Evolutionary conservation across 2,797 vertebrate species (phyloP).

Genomic region (Sebastes nivosus): DNA sequence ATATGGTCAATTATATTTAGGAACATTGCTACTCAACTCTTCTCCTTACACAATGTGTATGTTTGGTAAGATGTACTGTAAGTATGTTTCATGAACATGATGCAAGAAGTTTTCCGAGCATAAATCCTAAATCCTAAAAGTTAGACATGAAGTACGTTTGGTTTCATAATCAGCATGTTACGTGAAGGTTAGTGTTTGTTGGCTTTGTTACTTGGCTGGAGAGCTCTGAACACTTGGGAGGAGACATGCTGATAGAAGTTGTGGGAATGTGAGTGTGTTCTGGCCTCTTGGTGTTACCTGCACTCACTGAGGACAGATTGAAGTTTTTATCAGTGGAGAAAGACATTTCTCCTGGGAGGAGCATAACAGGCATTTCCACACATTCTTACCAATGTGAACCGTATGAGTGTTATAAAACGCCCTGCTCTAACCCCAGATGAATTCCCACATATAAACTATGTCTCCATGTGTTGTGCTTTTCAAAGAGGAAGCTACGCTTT

Average conservation of each 20-base stretch:
- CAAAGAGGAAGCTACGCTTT: background rate
- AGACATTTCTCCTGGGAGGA: constrained; percentile 19
- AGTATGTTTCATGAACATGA: background rate
- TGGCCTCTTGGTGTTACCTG: constrained; percentile 26
- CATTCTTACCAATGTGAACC: constrained; percentile 9
- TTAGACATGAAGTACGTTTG: background rate
- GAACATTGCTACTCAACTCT: background rate
- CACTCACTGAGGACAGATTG: constrained; percentile 1
- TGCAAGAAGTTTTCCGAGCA: background rate
- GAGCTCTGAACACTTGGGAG: background rate
- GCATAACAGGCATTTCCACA: constrained; percentile 38
- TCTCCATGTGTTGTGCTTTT: constrained; percentile 12
- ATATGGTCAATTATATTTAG: background rate
- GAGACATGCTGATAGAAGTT: constrained; percentile 3
- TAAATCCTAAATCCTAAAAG: background rate
- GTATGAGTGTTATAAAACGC: constrained; percentile 11
- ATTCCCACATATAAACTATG: background rate
- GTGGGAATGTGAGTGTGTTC: constrained; percentile 18
- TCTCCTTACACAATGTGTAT: background rate
- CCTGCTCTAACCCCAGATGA: constrained; percentile 8
- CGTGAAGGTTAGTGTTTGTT: background rate
- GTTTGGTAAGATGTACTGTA: background rate
- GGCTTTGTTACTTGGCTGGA: background rate
- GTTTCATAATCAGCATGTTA: background rate
- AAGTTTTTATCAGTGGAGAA: constrained; percentile 28